Percentiles rank a stretch among this genome's conserved stretches.
Evolutionary conservation across 2,113 vertebrate genomes (phyloP).

Genomic region (Psilopsiagon aurifrons): DNA sequence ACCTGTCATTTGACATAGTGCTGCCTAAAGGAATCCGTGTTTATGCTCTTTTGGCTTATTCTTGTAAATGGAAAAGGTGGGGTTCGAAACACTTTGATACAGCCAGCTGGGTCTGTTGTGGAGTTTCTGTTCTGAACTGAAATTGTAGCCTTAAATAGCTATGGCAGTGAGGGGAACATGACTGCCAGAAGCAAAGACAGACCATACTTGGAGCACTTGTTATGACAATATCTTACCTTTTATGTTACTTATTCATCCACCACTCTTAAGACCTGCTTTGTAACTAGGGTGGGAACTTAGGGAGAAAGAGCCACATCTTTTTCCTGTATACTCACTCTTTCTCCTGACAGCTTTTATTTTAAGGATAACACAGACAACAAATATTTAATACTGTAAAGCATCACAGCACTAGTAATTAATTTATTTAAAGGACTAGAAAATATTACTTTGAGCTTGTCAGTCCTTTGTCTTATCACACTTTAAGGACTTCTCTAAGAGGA

Average conservation of each 20-base stretch:
- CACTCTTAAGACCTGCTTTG: not conserved
- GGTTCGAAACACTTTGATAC: not conserved
- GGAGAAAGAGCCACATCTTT: not conserved
- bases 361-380: not conserved
- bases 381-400: not conserved
- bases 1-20: not conserved
- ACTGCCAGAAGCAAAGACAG: not conserved
- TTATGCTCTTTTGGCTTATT: not conserved
- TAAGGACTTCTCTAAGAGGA: not conserved
- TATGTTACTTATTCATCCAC: not conserved
- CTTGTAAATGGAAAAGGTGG: rapidly evolving
- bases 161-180: not conserved
- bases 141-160: not conserved
- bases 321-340: not conserved
- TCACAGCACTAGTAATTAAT: not conserved
- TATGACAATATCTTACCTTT: not conserved
- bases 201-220: rapidly evolving
- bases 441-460: not conserved
- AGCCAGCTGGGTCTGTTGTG: not conserved
- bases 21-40: not conserved
- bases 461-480: not conserved
- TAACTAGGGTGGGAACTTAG: not conserved
- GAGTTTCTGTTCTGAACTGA: not conserved
- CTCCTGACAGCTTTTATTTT: not conserved
- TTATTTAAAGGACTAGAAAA: not conserved